phyloP scores from a whole-genome alignment of 2,113 vertebrate species.

The Garra rufa region DNA sequence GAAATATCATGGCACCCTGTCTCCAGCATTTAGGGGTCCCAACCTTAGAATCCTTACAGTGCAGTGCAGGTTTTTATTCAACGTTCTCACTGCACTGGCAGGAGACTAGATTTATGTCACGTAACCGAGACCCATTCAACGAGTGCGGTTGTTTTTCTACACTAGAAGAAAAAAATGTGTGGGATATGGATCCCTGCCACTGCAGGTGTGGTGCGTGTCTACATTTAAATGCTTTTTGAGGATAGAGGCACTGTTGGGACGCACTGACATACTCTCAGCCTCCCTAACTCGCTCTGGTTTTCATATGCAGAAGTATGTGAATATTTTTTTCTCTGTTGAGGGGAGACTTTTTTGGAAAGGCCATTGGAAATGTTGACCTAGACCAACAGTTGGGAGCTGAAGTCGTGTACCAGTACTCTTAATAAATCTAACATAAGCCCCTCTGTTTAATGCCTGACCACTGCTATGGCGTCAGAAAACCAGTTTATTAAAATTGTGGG shows the following conservation, averaged over 20 bases:
- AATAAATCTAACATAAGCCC: slow-evolving; percentile 60
- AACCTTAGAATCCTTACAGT: neutral
- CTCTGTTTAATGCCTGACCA: slow-evolving; percentile 53
- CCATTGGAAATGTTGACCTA: slow-evolving; percentile 66
- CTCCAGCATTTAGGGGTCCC: neutral
- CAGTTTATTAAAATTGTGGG: neutral
- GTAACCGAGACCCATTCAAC: slow-evolving; percentile 13
- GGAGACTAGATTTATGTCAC: slow-evolving; percentile 37
- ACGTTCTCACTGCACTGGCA: slow-evolving; percentile 31
- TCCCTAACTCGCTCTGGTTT: slow-evolving; percentile 35
- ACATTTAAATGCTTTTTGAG: slow-evolving; percentile 26
- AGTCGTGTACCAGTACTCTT: slow-evolving; percentile 49
- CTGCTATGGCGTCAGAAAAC: slow-evolving; percentile 8
- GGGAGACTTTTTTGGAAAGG: slow-evolving; percentile 59
- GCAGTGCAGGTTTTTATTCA: slow-evolving; percentile 10
- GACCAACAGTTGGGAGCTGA: slow-evolving; percentile 31
- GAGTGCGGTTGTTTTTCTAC: slow-evolving; percentile 21
- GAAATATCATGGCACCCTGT: neutral
- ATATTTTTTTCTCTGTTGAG: slow-evolving; percentile 31
- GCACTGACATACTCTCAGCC: slow-evolving; percentile 35
- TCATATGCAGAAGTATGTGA: slow-evolving; percentile 31
- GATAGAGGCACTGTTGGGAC: slow-evolving; percentile 22
- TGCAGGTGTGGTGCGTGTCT: slow-evolving; percentile 54
- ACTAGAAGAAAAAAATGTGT: slow-evolving; percentile 20
- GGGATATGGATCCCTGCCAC: slow-evolving; percentile 40